Conservation (phyloP, 2,888 invertebrate genomes). For the Platynereis dumerilii region DNA sequence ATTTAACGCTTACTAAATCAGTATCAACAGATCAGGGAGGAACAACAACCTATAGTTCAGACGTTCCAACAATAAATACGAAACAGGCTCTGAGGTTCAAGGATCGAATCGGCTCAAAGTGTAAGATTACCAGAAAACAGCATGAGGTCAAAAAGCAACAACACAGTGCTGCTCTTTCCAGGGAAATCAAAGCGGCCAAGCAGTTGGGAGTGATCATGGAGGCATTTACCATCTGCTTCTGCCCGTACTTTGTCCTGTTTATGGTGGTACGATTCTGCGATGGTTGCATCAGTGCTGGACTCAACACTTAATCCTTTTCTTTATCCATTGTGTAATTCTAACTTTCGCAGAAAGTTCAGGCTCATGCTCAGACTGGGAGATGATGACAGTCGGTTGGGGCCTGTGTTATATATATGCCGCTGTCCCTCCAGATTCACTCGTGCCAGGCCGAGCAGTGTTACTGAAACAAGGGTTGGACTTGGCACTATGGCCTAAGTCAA, state of each 20-base stretch:
- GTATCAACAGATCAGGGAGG: neutral
- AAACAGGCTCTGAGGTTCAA: conserved; percentile 39
- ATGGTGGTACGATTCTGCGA: conserved; percentile 67
- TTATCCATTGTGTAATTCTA: conserved; percentile 66
- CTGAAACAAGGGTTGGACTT: too few relatives aligned
- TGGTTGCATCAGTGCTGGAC: conserved; percentile 63
- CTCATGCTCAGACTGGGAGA: conserved; percentile 44
- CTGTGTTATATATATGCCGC: neutral
- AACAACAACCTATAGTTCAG: conserved; percentile 12
- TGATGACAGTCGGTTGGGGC: neutral
- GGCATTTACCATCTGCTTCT: conserved; percentile 69
- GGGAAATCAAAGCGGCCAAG: conserved; percentile 67
- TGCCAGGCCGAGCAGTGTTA: too few relatives aligned
- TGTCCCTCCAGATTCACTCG: too few relatives aligned
- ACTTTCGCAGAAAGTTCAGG: conserved; percentile 64
- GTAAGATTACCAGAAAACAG: conserved; percentile 26
- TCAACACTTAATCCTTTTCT: conserved; percentile 67
- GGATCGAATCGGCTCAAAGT: conserved; percentile 48
- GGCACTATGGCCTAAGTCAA: too few relatives aligned
- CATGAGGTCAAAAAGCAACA: conserved; percentile 18
- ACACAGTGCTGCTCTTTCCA: conserved; percentile 46
- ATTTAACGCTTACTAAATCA: conserved; percentile 14
- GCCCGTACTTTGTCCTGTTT: conserved; percentile 70
- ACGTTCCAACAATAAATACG: conserved; percentile 18
- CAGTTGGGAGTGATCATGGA: conserved; percentile 70